Evolutionary conservation across 2,797 vertebrate genomes (phyloP).

Genomic region (Cyclopterus lumpus): DNA sequence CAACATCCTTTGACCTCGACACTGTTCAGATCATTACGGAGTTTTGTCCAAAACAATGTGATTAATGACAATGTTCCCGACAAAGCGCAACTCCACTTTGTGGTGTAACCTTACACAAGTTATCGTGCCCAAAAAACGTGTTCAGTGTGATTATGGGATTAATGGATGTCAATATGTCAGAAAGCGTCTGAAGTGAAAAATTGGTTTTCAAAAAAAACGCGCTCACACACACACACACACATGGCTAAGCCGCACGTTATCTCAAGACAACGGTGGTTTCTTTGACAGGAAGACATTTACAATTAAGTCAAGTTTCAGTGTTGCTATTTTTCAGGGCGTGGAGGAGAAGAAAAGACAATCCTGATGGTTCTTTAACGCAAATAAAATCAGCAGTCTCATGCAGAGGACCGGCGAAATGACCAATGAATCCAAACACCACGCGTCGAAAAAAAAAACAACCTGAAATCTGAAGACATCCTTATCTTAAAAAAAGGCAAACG

Average conservation of each 20-base stretch:
- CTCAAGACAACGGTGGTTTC: too few relatives aligned
- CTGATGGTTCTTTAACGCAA: not conserved
- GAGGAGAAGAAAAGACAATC: not conserved
- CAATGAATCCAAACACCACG: not conserved
- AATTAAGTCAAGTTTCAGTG: too few relatives aligned
- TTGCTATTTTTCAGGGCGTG: not conserved
- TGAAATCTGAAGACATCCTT: not conserved
- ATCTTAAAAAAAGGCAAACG: not conserved
- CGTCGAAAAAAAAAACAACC: conserved; percentile 1
- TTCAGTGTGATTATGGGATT: not conserved
- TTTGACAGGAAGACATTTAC: too few relatives aligned
- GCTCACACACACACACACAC: too few relatives aligned
- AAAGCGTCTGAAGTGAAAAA: not conserved
- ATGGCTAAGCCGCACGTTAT: too few relatives aligned
- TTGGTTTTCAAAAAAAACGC: too few relatives aligned
- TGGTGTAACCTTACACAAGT: not conserved
- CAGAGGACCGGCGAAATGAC: not conserved
- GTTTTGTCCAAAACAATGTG: conserved; percentile 5
- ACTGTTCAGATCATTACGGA: not conserved
- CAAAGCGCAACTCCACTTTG: not conserved
- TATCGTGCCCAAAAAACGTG: not conserved
- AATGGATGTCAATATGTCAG: not conserved
- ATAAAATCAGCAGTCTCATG: not conserved
- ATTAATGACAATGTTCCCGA: conserved; percentile 9
- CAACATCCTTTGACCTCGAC: conserved; percentile 22